phyloP scores from a whole-genome alignment of 2,888 invertebrate species.

The Limulus polyphemus region DNA sequence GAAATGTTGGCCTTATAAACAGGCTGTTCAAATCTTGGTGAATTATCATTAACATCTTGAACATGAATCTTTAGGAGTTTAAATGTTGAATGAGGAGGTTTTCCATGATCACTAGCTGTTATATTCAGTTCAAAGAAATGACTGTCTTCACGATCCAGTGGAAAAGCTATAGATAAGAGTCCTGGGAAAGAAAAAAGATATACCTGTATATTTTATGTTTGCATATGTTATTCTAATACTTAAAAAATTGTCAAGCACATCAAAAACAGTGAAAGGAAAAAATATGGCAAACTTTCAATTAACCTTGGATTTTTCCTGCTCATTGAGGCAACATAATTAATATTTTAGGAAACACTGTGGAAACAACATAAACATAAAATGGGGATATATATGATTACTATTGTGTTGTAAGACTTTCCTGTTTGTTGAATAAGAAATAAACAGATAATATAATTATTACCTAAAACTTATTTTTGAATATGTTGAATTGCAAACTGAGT shows the following conservation, averaged over 20 bases:
- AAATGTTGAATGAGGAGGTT: conserved; percentile 53
- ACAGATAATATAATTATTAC: too few relatives aligned
- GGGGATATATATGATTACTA: too few relatives aligned
- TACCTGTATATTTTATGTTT: background rate
- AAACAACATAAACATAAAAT: too few relatives aligned
- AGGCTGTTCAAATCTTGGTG: conserved; percentile 64
- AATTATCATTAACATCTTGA: conserved; percentile 50
- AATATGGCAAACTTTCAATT: too few relatives aligned
- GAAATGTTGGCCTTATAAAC: conserved; percentile 63
- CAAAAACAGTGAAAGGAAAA: too few relatives aligned
- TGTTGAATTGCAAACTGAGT: too few relatives aligned
- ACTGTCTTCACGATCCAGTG: conserved; percentile 44
- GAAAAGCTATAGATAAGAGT: conserved; percentile 54
- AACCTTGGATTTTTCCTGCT: too few relatives aligned
- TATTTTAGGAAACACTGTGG: too few relatives aligned
- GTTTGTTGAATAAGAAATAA: too few relatives aligned
- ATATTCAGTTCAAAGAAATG: conserved; percentile 52
- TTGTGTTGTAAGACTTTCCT: too few relatives aligned
- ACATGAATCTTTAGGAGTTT: conserved; percentile 46
- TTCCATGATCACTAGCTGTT: conserved; percentile 75
- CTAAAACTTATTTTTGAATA: too few relatives aligned
- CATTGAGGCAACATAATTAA: too few relatives aligned
- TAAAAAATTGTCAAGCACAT: background rate
- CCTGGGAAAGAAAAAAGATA: conserved; percentile 26
- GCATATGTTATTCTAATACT: background rate